Conservation (phyloP, 2,113 vertebrate species). For the Tenebrosternarchus preto region DNA sequence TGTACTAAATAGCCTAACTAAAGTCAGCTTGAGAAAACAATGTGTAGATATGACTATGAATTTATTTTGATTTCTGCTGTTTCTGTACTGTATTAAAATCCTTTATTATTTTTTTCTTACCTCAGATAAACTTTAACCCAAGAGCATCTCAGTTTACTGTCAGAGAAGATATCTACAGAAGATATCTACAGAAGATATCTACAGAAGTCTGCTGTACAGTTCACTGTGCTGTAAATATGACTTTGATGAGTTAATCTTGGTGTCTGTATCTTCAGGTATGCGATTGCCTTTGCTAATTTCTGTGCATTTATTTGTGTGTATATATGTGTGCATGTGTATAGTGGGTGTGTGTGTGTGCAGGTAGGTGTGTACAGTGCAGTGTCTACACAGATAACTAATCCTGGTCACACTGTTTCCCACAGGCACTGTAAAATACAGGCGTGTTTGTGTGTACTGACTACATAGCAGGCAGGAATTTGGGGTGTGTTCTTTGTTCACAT, state of each 20-base stretch:
- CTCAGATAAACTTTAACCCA: too few species aligned
- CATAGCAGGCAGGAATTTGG: slow-evolving; percentile 27
- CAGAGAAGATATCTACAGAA: too few species aligned
- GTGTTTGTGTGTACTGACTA: slow-evolving; percentile 50
- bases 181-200: too few species aligned
- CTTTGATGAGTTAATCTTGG: background rate
- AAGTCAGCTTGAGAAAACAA: background rate
- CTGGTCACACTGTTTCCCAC: slow-evolving; percentile 33
- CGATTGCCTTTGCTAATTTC: background rate
- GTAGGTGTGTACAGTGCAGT: slow-evolving; percentile 14
- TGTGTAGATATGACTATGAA: background rate
- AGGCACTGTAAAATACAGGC: slow-evolving; percentile 47
- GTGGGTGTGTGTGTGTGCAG: slow-evolving; percentile 13
- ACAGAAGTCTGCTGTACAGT: too few species aligned
- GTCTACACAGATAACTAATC: too few species aligned
- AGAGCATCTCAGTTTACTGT: too few species aligned
- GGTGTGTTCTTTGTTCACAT: slow-evolving; percentile 56
- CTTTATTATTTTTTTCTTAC: too few species aligned
- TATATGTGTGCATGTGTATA: background rate
- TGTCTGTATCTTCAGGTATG: background rate
- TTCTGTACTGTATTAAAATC: too few species aligned
- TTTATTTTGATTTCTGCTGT: too few species aligned
- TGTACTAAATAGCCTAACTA: background rate
- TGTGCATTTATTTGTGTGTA: background rate
- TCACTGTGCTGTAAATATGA: background rate